Evolutionary conservation across 2,113 vertebrate species (phyloP), one percentile per base, ranked within the genome.

Genomic region (Pagrus major): DNA sequence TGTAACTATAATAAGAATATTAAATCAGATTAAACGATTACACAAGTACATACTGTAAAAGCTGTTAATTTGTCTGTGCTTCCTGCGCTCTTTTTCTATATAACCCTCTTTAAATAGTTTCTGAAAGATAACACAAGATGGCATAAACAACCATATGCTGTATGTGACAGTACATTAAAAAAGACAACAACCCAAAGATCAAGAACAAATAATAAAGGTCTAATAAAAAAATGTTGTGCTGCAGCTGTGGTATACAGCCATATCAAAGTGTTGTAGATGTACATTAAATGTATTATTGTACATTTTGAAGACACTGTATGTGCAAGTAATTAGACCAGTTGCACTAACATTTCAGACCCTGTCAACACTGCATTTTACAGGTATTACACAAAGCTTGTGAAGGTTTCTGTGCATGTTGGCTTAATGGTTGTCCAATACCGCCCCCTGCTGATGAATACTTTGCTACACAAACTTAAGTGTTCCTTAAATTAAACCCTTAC

Each of bases 391-490:
- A 27, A 51, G 29, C 8, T 31, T 11, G 1, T 35, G 18, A 23
- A 74, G 29, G 51, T 6, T 29, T 31, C 47, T 44, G 44, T 61
- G 31, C 18, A 27, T 23, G 49, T 49, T 49, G 29, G 14, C 10
- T 39, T 1, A 73, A 66, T 5, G 3, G 21, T 33, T 87, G 74
- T 74, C 55, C 15, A 80, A 82, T 75, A 77, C 11, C 29, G 67
- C 89, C 85, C 58, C 84, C 89, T 92, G 77, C 75, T 82, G 91
- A 41, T n/a, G 25, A 29, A 23, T 0, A 37, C 0, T 3, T 2
- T 23, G 29, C 44, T 41, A 18, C 25, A 37, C 51, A 60, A 7
- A 39, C 2, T 0, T 9, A 39, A 44, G 15, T 1, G 6, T 25
- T 7, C 20, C 23, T 3, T 29, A 20, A 56, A 49, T 35, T 25